Base-by-base conservation (phyloP, 2,888 invertebrate species). In the Lathronympha strigana region DNA sequence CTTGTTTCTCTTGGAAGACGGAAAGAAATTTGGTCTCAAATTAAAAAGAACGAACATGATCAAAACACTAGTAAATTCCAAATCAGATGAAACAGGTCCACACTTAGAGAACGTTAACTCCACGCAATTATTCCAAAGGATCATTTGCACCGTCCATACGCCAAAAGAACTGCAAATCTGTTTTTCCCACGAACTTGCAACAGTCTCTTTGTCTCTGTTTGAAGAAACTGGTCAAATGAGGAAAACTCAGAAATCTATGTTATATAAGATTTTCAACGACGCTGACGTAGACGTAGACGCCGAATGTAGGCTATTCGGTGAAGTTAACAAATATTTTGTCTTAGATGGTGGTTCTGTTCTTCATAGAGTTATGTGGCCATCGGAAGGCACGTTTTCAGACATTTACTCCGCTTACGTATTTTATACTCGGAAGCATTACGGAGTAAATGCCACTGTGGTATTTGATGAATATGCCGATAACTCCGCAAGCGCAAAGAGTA, bases 111-210 rank as follows among this genome's bases (percentile, higher is more conserved):
- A 31, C 19, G 31, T 50, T 2, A 19, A 50, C 67, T 76, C 78
- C 43, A 69, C 75, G 68, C 73, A 71, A 71, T 73, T 79, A 67
- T 79, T 78, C 75, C 83, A 77, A 73, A 70, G 78, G 33, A 80
- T 79, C 68, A 72, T 72, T 71, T 67, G 79, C 61, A 73, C 72
- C n/a, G 31, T 51, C 38, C 50, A 51, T 17, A 31, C 19, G 1
- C 31, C 31, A 53, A 28, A 61, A 51, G 72, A 78, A 60, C 45
- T 79, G 47, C 72, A 73, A 71, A 64, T 63, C 68, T 76, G 51
- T 67, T 75, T 73, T 25, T 69, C 57, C 33, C 75, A 74, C 67
- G 76, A 76, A 69, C 69, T 76, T 63, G 67, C 72, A 61, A 75
- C 75, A 9, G 73, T 72, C 61, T 74, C 73, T 13, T 62, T 73